Base-by-base conservation (phyloP, 1,140 invertebrate species). In the Trissolcus basalis region DNA sequence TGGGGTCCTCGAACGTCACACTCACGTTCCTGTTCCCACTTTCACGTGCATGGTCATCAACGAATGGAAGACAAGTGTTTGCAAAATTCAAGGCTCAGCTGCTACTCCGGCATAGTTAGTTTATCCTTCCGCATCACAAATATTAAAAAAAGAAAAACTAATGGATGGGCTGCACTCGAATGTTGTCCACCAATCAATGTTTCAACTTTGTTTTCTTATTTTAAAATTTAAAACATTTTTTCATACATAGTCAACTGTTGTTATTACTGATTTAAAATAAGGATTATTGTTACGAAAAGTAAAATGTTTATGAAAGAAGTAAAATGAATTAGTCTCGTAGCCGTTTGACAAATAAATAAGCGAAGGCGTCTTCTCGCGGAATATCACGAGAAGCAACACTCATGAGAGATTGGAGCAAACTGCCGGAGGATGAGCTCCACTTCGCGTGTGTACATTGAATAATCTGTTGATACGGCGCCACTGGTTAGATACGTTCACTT, bases 331-430 rank as follows among this genome's bases (percentile, higher is more conserved):
- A 6, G 1, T 27, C 6, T 27, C 6, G 19, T 6, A 6, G 19
- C 6, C 19, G 6, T 6, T 27, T 27, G 19, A 27, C 6, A 27
- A 8, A 39, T 39, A 39, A n/a, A 39, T 11, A 39, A 39, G 9
- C 12, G 43, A 7, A 12, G 13, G 43, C 6, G 16, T 53, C 36
- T 44, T 53, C 12, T 35, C 47, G 45, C 55, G 43, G 10, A n/a
- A 7, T 41, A 41, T n/a, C n/a, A 19, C 2, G 51, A 48, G 43
- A 41, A 43, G 44, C 75, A 73, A 64, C 78, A 49, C 68, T 65
- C 63, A 19, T 76, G 82, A 81, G 63, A 78, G 80, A 60, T 77
- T 65, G 58, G 68, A 77, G 56, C 50, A 32, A 75, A 85, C 83
- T 85, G 81, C 60, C 68, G 53, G 60, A 77, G 67, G 74, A 77